Percentiles rank a stretch among this genome's conserved stretches.
Conservation (phyloP, 2,888 invertebrate species). For the Amorpha juglandis region DNA sequence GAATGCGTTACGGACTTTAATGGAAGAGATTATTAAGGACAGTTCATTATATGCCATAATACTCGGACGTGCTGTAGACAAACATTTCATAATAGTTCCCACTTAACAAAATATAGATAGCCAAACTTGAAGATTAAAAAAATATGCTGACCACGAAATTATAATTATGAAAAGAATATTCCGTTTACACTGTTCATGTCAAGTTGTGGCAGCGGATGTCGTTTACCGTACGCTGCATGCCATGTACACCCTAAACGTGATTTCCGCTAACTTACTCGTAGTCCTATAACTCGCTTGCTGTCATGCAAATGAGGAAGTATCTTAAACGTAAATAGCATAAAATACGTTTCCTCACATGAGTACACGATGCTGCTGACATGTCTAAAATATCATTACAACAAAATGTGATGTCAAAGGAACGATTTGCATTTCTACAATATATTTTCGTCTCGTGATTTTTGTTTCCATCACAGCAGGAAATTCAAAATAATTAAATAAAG, state of each 20-base stretch:
- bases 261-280: constrained; percentile 37
- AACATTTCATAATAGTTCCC: too few relatives aligned
- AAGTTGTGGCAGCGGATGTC: not conserved
- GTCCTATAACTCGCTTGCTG: constrained; percentile 38
- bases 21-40: too few relatives aligned
- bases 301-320: constrained; percentile 36
- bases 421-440: constrained; percentile 28
- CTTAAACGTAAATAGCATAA: constrained; percentile 42
- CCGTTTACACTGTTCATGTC: not conserved
- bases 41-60: too few relatives aligned
- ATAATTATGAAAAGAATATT: not conserved
- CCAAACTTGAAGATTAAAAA: too few relatives aligned
- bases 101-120: too few relatives aligned
- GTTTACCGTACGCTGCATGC: constrained; percentile 38
- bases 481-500: too few relatives aligned
- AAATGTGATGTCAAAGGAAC: constrained; percentile 45
- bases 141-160: too few relatives aligned
- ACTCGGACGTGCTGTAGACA: too few relatives aligned
- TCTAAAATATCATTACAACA: constrained; percentile 45
- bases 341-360: constrained; percentile 33
- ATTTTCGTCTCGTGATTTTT: constrained; percentile 25
- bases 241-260: constrained; percentile 40
- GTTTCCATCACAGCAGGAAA: not conserved
- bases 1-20: too few relatives aligned
- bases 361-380: constrained; percentile 34